A percentile compares a stretch with the other conserved stretches of the same genome.
phyloP scores from a whole-genome alignment of 30 jellyfish, hydroid and myxozoan species.

The Hydra vulgaris region DNA sequence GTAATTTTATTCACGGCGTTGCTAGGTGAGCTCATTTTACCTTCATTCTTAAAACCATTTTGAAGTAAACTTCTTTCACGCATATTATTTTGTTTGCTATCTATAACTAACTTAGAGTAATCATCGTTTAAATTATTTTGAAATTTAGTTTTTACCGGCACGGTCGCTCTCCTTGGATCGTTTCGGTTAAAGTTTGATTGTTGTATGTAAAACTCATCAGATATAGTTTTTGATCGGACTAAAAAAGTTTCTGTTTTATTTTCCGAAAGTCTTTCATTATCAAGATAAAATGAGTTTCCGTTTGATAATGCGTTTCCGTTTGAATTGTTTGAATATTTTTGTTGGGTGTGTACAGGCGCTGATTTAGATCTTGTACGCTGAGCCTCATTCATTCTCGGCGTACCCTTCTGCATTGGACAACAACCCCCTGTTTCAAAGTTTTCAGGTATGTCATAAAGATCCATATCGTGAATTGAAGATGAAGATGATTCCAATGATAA shows the following conservation, averaged over 20 bases:
- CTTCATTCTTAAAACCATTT: not conserved
- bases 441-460: constrained; percentile 23
- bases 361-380: not conserved
- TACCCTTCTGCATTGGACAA: not conserved
- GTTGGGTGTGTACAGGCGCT: not conserved
- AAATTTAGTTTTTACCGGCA: not conserved
- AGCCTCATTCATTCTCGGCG: not conserved
- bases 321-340: not conserved
- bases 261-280: not conserved
- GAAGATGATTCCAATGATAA: constrained; percentile 19
- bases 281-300: not conserved
- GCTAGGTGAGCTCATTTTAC: not conserved
- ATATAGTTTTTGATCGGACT: not conserved
- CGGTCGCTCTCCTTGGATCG: not conserved
- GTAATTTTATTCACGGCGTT: not conserved
- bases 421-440: not conserved
- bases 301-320: not conserved
- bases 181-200: not conserved
- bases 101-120: not conserved
- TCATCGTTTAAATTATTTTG: not conserved
- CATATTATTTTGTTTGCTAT: not conserved
- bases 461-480: constrained; percentile 22
- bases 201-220: not conserved
- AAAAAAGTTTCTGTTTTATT: not conserved
- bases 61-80: not conserved